Base-by-base conservation (phyloP, 1,140 invertebrate species). In the Atta texana region DNA sequence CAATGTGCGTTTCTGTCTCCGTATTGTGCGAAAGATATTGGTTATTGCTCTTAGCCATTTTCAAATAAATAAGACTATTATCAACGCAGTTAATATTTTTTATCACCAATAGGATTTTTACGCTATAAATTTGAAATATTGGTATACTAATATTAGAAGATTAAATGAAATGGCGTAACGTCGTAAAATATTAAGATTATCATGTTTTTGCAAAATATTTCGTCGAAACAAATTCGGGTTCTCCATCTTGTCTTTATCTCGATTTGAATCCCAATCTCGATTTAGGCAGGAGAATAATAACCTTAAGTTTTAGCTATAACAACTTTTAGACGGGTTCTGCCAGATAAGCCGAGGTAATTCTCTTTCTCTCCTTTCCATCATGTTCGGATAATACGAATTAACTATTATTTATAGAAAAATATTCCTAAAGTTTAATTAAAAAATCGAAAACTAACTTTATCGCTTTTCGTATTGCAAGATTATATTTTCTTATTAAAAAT, bases 361-460 rank as follows among this genome's bases (percentile, higher is more conserved):
- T 31, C 51, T 4, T 34, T 8, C 74, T 69, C 31, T 31, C 66
- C 75, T 34, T 57, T 18, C 63, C 44, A 6, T 31, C 51, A 44
- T 53, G 49, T 63, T 71, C 74, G 74, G 86, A 77, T 84, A 78
- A 90, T 88, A 92, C 89, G 86, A 93, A 93, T 93, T 90, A 87
- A 44, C 18, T 49, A 49, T 59, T n/a, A 44, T 24, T 44, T 63
- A 18, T 4, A n/a, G 12, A 63, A 77, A 77, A 77, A 63, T 49
- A 28, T 34, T 55, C 6, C 1, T 21, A n/a, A 63, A 49, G 28
- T 14, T 44, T 63, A 61, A 61, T 44, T 3, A 44, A 28, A 3
- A 24, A 28, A 28, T 77, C 21, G 8, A 53, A n/a, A 49, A 44
- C 14, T 10, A 39, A 4, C n/a, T 34, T 16, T 34, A 5, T 57